Base-by-base conservation (phyloP, 2,888 invertebrate species). In the Hirtodrosophila histrioides region DNA sequence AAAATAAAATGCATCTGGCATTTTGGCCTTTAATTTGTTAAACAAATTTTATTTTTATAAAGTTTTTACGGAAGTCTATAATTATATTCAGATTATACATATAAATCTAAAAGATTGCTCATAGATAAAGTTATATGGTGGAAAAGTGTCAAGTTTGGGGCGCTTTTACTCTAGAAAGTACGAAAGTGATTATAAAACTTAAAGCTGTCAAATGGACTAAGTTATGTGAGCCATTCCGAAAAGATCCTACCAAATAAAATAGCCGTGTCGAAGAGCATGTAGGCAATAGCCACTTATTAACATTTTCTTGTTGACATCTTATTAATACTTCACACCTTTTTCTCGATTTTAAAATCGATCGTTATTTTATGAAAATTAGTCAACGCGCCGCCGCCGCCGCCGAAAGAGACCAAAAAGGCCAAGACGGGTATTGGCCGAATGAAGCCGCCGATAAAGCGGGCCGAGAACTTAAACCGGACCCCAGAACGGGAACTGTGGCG, bases 261-360 rank as follows among this genome's bases (percentile, higher is more conserved):
- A 57, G 37, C 60, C 46, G 50, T 33, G 24, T 43, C 39, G 29
- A 64, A 54, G 46, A 61, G 55, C 68, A 63, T 69, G 54, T 53
- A 43, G 64, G 39, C 60, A 55, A 74, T 64, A 53, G 55, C 66
- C 55, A 58, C 76, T 66, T 75, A 86, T 88, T 88, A 86, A 86
- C 86, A 83, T 88, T 88, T 85, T 78, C 75, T 69, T 75, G 69
- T 88, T 86, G 87, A 86, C 82, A 67, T 87, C 88, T 88, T 88
- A 85, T 86, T 88, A 88, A 88, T 87, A 87, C 82, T 86, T 86
- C 86, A 86, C 86, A 88, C 86, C 86, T 86, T 82, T 75, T 79
- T 74, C 67, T 71, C 65, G 74, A 68, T 67, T 71, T 76, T 57
- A 56, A 80, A 85, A 87, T 85, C 88, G 76, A 88, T 88, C 73